Evolutionary conservation across 2,888 invertebrate genomes (phyloP).

Genomic region (Julus scanicus): DNA sequence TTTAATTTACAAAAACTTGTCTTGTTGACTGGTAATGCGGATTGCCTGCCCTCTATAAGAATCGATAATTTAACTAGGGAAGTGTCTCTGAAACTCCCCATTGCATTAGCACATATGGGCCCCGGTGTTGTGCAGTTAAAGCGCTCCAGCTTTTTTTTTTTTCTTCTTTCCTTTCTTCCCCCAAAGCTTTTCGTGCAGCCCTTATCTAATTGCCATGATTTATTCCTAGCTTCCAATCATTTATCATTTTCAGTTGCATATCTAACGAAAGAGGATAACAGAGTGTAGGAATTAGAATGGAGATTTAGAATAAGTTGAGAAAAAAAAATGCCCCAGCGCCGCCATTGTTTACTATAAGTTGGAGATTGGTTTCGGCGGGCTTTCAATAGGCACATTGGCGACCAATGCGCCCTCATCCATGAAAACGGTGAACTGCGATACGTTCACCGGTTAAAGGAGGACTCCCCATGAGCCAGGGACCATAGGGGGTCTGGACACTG

Average conservation of each 20-base stretch:
- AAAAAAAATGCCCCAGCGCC: not conserved
- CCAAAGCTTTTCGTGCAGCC: slow-evolving; percentile 13
- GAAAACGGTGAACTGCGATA: not conserved
- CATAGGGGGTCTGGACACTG: not conserved
- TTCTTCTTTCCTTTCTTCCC: too few species aligned
- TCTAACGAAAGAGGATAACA: not conserved
- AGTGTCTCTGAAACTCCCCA: slow-evolving; percentile 1
- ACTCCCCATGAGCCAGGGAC: not conserved
- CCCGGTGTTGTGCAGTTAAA: not conserved
- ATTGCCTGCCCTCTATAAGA: not conserved
- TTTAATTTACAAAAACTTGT: not conserved
- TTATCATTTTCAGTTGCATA: slow-evolving; percentile 22
- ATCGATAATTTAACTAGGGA: slow-evolving; percentile 21
- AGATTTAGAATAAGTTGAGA: slow-evolving; percentile 3
- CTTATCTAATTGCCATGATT: slow-evolving; percentile 28
- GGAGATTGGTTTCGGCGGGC: not conserved
- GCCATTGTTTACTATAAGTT: not conserved
- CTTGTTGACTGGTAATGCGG: not conserved
- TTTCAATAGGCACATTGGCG: not conserved
- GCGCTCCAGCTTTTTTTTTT: not conserved
- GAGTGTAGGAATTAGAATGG: slow-evolving; percentile 5
- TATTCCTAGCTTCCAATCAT: slow-evolving; percentile 22
- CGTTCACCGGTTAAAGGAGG: not conserved
- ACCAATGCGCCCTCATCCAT: not conserved
- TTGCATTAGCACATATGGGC: slow-evolving; percentile 14